Evolutionary conservation across 2,113 vertebrate genomes (phyloP), one percentile per base, ranked within the genome.

Genomic region (Lophura nycthemera): DNA sequence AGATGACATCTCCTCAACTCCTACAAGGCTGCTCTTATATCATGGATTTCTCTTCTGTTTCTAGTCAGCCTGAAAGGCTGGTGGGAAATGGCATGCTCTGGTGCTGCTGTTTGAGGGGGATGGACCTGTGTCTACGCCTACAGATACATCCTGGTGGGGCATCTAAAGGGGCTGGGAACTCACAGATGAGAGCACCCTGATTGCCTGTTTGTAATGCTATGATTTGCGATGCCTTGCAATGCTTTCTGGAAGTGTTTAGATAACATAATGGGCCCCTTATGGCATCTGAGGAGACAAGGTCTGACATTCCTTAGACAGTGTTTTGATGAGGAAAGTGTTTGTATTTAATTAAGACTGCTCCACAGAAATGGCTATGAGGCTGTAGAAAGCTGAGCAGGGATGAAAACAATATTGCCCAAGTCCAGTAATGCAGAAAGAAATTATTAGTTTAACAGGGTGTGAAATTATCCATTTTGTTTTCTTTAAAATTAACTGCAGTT

Each of bases 361-460:
- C 65, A 3, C 65, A 47, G 40, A 75, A 82, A 92, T 48, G 71
- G 67, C 65, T 83, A 40, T 0, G 1, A 83, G 34, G 70, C 57
- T 66, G 34, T 79, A 81, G 74, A 85, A 94, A 93, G 77, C 61
- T 74, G 59, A 95, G 66, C 15, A 8, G 56, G 66, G 45, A n/a
- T 34, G 54, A 94, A 90, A 88, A 57, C 63, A 54, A n/a, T 0
- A 4, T 69, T 76, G 81, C 85, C 36, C 17, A 88, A 83, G 69
- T 65, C 91, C 56, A 95, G 75, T 54, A 93, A 86, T 78, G 89
- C 50, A 95, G 88, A 95, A 84, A 64, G 77, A 96, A 96, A 96
- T 96, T 95, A 96, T 57, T 38, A 94, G 63, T 96, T 93, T 96
- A 97, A 97, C 19, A 4, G 91, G 65, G 64, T 67, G 57, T 96